Percentiles rank a stretch among this genome's conserved stretches.
Conservation (phyloP, 2,113 vertebrate species). For the Stigmatopora nigra region DNA sequence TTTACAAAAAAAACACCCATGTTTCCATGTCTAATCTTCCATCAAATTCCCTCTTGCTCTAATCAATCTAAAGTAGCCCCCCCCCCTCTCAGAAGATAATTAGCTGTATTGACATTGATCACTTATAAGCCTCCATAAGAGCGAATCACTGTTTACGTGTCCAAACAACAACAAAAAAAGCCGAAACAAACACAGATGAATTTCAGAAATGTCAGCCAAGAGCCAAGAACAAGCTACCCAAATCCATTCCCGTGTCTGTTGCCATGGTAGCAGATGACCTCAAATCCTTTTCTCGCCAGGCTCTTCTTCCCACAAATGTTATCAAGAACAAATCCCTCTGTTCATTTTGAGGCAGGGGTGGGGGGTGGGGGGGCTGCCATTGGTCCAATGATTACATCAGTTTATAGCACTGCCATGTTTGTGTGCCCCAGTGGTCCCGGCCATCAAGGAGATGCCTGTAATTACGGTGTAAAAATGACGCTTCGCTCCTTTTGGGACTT, state of each 20-base stretch:
- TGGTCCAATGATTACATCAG: constrained; percentile 1
- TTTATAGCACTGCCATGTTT: background rate
- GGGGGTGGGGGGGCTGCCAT: background rate
- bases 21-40: background rate
- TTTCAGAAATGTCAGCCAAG: constrained; percentile 17
- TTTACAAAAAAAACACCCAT: background rate
- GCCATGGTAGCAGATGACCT: constrained; percentile 40
- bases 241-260: constrained; percentile 31
- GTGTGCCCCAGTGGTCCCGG: background rate
- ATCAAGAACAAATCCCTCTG: constrained; percentile 17
- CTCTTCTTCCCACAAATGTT: constrained; percentile 4
- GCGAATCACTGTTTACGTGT: background rate
- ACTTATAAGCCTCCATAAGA: constrained; percentile 19
- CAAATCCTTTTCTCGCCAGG: constrained; percentile 16
- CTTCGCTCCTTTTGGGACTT: background rate
- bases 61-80: constrained; percentile 16
- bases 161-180: background rate
- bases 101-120: constrained; percentile 9
- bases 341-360: constrained; percentile 2
- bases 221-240: constrained; percentile 21
- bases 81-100: constrained; percentile 13
- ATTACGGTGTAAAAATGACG: background rate
- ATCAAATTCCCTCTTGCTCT: background rate
- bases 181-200: constrained; percentile 7
- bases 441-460: background rate